Evolutionary conservation across 2,113 vertebrate species (phyloP).

Genomic region (Upupa epops): DNA sequence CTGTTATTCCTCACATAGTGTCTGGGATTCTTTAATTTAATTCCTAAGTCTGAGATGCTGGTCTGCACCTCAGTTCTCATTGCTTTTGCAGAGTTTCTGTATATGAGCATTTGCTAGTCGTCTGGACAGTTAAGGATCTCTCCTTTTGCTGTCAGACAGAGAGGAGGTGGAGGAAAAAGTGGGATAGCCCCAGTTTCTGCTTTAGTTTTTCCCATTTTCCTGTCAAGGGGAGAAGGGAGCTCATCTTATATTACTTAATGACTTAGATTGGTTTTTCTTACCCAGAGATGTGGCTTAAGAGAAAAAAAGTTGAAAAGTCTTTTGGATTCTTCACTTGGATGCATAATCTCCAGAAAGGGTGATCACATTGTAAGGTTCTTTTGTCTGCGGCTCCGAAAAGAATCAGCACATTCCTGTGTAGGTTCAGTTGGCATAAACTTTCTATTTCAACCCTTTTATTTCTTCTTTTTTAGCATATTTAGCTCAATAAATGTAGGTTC

Average conservation of each 20-base stretch:
- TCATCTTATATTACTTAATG: background rate
- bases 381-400: background rate
- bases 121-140: background rate
- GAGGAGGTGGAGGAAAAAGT: background rate
- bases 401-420: background rate
- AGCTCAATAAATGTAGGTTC: background rate
- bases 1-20: rapidly evolving
- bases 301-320: too few species aligned
- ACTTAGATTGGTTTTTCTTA: background rate
- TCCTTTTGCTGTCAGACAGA: background rate
- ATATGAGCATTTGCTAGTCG: background rate
- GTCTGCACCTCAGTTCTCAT: background rate
- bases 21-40: background rate
- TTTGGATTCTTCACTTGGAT: background rate
- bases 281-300: background rate
- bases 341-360: background rate
- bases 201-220: background rate
- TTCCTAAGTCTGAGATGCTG: background rate
- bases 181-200: background rate
- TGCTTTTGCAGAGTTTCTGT: background rate
- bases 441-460: too few species aligned
- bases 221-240: background rate
- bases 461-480: background rate
- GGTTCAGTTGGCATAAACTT: too few species aligned
- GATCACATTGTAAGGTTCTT: background rate